Evolutionary conservation across 2,888 invertebrate genomes (phyloP), one percentile per base, ranked within the genome.

Genomic region (Melipona beecheii): DNA sequence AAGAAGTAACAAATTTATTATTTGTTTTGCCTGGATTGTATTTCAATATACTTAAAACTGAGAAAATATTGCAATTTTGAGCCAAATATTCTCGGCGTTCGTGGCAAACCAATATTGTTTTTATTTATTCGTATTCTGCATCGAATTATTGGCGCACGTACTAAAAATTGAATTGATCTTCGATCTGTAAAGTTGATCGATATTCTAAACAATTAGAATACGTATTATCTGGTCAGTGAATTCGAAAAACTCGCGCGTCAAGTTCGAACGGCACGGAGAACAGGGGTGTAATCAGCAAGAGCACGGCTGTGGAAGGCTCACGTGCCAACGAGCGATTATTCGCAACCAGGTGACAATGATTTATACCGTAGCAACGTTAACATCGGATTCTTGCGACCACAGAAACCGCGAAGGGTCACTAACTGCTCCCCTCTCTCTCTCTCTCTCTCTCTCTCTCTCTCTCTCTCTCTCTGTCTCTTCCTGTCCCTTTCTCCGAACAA

Each of bases 341-440:
- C 75, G 80, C 73, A 70, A 54, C 60, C 58, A 72, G 81, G 69
- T 73, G 78, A 86, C 89, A 86, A 89, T 89, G 88, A 89, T 89
- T 89, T 89, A 89, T 82, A 84, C 76, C 81, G 76, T 78, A 62
- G 78, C 86, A 77, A 74, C 68, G 65, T 65, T 31, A 50, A 58
- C 72, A 80, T 80, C 80, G 83, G 87, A 89, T 86, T 89, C 84
- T 86, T 72, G 86, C 86, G 80, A 81, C 84, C 89, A 69, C 87
- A 83, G 58, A 58, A 80, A 85, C 87, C 89, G 77, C 87, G 85
- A 85, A 71, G 86, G 84, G 79, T 89, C 86, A 84, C 82, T 82
- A 83, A 69, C 81, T 71, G 70, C 68, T 58, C 36, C 31, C 49
- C 54, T 19, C 15, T 56, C 43, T 56, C 54, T 15, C 27, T 49